Evolutionary conservation across 2,888 invertebrate species (phyloP).

Genomic region (Neoscelio sp.): DNA sequence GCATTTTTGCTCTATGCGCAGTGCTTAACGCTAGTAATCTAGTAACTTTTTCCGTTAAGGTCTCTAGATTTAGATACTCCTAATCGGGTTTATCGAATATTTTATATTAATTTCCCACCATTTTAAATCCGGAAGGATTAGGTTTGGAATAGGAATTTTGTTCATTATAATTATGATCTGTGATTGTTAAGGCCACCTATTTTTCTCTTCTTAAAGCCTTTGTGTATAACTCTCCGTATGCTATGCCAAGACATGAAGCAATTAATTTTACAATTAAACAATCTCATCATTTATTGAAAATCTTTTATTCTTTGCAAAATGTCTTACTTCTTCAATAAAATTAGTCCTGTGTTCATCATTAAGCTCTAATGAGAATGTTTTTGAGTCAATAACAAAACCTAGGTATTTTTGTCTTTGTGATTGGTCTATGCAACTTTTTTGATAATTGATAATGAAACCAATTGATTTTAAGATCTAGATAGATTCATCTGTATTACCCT

Average conservation of each 20-base stretch:
- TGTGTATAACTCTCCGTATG: conserved; percentile 35
- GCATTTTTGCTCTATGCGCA: conserved; percentile 5
- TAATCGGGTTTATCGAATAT: neutral
- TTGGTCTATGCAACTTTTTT: conserved; percentile 80
- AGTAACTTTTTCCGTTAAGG: neutral
- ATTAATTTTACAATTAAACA: conserved; percentile 35
- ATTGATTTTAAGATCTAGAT: neutral
- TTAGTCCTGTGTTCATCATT: conserved; percentile 5
- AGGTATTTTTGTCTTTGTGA: conserved; percentile 85
- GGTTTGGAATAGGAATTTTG: conserved; percentile 16
- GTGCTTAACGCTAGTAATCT: neutral
- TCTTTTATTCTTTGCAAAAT: neutral
- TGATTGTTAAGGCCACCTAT: conserved; percentile 4
- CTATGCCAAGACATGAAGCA: conserved; percentile 37
- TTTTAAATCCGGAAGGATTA: neutral
- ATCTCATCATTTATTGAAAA: conserved; percentile 30
- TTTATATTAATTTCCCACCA: conserved; percentile 34
- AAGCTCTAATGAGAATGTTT: conserved; percentile 2
- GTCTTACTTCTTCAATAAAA: neutral
- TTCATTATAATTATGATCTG: conserved; percentile 14
- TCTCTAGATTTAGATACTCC: neutral
- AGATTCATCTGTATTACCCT: conserved; percentile 11
- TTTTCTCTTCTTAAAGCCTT: conserved; percentile 41
- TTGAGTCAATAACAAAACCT: conserved; percentile 27
- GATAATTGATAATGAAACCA: conserved; percentile 35